A percentile compares a stretch with the other conserved stretches of the same genome.
phyloP scores from a whole-genome alignment of 1,140 invertebrate species.

The Saccostrea echinata region DNA sequence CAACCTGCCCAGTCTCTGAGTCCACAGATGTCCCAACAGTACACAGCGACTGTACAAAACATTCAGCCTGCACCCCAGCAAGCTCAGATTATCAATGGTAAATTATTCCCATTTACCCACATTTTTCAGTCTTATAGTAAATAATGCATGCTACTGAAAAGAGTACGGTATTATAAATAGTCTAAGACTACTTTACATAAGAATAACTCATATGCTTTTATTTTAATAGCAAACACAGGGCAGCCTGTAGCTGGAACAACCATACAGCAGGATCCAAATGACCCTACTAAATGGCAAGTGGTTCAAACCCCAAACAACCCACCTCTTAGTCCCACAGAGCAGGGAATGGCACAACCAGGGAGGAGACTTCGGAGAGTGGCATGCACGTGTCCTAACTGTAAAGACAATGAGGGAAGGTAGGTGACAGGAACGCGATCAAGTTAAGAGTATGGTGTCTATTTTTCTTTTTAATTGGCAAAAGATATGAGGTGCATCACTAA shows the following conservation, averaged over 20 bases:
- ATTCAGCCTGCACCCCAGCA: conserved; percentile 6
- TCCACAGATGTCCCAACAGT: conserved; percentile 59
- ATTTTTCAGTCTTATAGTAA: neutral
- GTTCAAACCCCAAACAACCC: conserved; percentile 78
- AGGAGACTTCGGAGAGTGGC: conserved; percentile 89
- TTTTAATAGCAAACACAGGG: conserved; percentile 42
- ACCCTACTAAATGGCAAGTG: conserved; percentile 87
- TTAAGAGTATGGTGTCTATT: too few relatives aligned
- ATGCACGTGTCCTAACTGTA: conserved; percentile 98
- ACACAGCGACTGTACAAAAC: conserved; percentile 56
- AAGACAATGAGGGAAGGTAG: conserved; percentile 84
- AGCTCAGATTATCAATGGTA: conserved; percentile 22
- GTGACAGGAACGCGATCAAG: neutral
- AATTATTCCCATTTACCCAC: neutral
- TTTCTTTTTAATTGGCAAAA: too few relatives aligned
- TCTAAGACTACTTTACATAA: neutral
- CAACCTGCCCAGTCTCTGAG: conserved; percentile 72
- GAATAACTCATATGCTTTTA: neutral
- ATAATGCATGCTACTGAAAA: too few relatives aligned
- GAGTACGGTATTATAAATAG: too few relatives aligned
- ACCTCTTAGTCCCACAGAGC: conserved; percentile 62
- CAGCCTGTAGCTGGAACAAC: conserved; percentile 49
- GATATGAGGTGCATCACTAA: too few relatives aligned
- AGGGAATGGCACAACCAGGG: conserved; percentile 63
- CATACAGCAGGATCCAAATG: conserved; percentile 84